Conservation (phyloP, 2,888 invertebrate genomes). For the Troides oblongomaculatus region DNA sequence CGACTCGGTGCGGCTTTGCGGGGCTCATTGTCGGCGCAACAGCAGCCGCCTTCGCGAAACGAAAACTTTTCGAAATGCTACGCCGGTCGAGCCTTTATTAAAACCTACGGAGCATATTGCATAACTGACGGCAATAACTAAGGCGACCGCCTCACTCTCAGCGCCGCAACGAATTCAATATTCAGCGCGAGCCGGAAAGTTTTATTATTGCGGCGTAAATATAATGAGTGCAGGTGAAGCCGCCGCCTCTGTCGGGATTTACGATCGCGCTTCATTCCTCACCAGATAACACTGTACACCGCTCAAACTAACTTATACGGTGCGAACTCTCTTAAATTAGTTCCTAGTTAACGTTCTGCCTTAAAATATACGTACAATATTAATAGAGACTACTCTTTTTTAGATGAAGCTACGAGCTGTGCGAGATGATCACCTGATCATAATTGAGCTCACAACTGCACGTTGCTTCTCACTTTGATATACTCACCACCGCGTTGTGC, state of each 20-base stretch:
- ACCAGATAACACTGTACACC: slow-evolving; percentile 53
- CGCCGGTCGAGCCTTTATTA: slow-evolving; percentile 72
- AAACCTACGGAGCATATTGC: slow-evolving; percentile 72
- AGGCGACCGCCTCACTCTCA: slow-evolving; percentile 63
- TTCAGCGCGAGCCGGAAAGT: slow-evolving; percentile 74
- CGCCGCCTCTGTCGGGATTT: slow-evolving; percentile 72
- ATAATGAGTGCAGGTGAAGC: slow-evolving; percentile 78
- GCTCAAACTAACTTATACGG: slow-evolving; percentile 60
- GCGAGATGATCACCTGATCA: too few species aligned
- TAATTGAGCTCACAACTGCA: too few species aligned
- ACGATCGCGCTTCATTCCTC: slow-evolving; percentile 58
- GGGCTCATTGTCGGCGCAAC: slow-evolving; percentile 66
- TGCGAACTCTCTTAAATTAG: slow-evolving; percentile 55
- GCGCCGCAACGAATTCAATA: slow-evolving; percentile 74
- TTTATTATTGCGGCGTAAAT: slow-evolving; percentile 79
- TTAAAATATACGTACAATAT: too few species aligned
- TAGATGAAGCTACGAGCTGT: too few species aligned
- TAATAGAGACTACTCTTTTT: too few species aligned
- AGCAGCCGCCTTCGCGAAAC: slow-evolving; percentile 70
- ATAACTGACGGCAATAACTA: slow-evolving; percentile 77
- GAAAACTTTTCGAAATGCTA: slow-evolving; percentile 75
- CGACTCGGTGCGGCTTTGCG: slow-evolving; percentile 54
- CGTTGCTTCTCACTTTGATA: too few species aligned
- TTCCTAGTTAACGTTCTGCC: slow-evolving; percentile 41
- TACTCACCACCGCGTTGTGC: too few species aligned